Percentiles rank a stretch among this genome's conserved stretches.
Evolutionary conservation across 2,113 vertebrate genomes (phyloP).

Genomic region (Aplodontia rufa): DNA sequence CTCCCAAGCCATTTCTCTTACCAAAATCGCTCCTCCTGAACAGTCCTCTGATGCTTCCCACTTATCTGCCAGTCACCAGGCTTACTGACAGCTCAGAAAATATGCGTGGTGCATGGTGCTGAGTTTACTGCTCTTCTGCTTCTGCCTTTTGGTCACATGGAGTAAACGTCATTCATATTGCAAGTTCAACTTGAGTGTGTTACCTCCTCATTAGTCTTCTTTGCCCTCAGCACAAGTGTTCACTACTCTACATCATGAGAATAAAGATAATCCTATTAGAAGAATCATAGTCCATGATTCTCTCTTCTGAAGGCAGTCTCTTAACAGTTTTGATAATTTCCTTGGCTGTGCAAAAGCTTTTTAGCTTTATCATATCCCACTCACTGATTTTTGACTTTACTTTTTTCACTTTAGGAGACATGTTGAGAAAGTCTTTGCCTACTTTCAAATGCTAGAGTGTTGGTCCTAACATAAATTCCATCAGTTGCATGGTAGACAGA

Average conservation of each 20-base stretch:
- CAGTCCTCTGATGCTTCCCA: not conserved
- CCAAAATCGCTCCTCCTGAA: not conserved
- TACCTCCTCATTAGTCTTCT: not conserved
- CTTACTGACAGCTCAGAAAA: not conserved
- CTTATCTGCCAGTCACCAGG: not conserved
- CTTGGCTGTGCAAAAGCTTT: no score
- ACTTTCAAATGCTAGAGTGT: no score
- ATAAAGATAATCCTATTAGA: not conserved
- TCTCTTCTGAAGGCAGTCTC: no score
- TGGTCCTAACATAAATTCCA: no score
- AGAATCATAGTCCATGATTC: no score
- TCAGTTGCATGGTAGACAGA: no score
- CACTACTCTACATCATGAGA: not conserved
- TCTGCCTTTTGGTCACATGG: not conserved
- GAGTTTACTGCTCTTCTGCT: not conserved
- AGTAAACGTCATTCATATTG: not conserved
- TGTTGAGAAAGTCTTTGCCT: no score
- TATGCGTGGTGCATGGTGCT: not conserved
- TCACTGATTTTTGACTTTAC: no score
- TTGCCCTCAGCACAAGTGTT: not conserved
- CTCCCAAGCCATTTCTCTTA: not conserved
- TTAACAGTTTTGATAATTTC: no score
- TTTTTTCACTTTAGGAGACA: no score
- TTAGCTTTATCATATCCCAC: no score
- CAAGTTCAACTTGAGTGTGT: not conserved